phyloP scores from a whole-genome alignment of 2,113 vertebrate species.

The Tauraco erythrolophus region DNA sequence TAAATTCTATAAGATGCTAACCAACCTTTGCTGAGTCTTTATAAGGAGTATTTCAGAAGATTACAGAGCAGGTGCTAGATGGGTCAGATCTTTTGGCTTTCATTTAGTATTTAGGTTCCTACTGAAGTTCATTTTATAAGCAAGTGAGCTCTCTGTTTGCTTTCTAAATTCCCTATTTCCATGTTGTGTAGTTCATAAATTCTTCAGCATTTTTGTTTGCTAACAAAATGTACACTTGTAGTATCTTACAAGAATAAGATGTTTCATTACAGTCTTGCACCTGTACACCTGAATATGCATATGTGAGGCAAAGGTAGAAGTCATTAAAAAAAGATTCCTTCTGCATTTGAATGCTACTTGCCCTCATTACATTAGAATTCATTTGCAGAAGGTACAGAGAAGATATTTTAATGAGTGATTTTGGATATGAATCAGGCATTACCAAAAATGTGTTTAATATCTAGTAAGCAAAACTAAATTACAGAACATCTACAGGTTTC shows the following conservation, averaged over 20 bases:
- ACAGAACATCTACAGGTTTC: background rate
- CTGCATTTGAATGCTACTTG: background rate
- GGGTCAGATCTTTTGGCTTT: background rate
- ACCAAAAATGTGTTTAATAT: background rate
- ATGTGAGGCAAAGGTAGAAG: background rate
- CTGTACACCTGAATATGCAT: background rate
- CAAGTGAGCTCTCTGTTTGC: background rate
- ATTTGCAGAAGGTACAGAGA: background rate
- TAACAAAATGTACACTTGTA: background rate
- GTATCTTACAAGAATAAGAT: background rate
- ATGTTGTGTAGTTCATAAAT: background rate
- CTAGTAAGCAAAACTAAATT: background rate
- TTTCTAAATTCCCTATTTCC: background rate
- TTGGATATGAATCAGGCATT: background rate
- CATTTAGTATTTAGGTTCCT: background rate
- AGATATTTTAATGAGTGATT: background rate
- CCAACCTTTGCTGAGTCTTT: background rate
- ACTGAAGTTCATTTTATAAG: background rate
- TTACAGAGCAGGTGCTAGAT: background rate
- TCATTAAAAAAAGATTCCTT: background rate
- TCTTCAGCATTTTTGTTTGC: background rate
- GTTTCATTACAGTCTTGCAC: background rate
- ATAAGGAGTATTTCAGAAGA: background rate
- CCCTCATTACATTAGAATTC: background rate
- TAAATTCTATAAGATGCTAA: background rate